Percentiles rank a stretch among this genome's conserved stretches.
Conservation (phyloP, 23 tunicate genomes). For the Aplidium turbinatum region DNA sequence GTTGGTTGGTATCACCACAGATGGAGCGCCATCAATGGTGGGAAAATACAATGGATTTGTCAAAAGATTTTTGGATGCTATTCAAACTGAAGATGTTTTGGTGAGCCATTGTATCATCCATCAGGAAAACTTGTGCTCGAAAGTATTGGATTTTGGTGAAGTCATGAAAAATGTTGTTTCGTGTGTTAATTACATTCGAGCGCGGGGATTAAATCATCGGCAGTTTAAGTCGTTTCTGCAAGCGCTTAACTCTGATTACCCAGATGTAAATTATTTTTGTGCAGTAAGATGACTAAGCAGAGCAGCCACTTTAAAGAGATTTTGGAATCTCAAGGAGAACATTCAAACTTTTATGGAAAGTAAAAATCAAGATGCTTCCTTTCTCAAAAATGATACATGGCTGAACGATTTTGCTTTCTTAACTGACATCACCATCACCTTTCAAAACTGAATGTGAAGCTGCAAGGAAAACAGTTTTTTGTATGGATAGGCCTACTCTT, state of each 20-base stretch:
- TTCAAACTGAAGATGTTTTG: not conserved
- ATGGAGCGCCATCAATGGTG: slow-evolving; percentile 16
- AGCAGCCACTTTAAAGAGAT: slow-evolving; percentile 46
- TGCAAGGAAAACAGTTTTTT: slow-evolving; percentile 46
- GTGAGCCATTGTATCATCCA: slow-evolving; percentile 39
- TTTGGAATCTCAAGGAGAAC: slow-evolving; percentile 39
- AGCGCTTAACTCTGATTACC: slow-evolving; percentile 38
- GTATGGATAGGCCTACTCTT: no score
- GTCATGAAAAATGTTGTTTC: slow-evolving; percentile 41
- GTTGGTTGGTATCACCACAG: slow-evolving; percentile 7
- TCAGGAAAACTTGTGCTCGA: slow-evolving; percentile 38
- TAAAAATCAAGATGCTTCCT: slow-evolving; percentile 33
- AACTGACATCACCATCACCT: slow-evolving; percentile 33
- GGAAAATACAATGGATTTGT: slow-evolving; percentile 4
- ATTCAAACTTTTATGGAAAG: slow-evolving; percentile 38
- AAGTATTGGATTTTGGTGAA: slow-evolving; percentile 28
- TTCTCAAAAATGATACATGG: slow-evolving; percentile 19
- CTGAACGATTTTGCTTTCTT: slow-evolving; percentile 41
- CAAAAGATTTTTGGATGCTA: slow-evolving; percentile 3
- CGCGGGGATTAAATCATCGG: slow-evolving; percentile 36
- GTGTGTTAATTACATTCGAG: slow-evolving; percentile 28
- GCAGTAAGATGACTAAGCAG: slow-evolving; percentile 44
- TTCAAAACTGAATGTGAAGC: slow-evolving; percentile 21
- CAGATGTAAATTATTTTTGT: slow-evolving; percentile 41
- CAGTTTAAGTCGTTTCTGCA: slow-evolving; percentile 40